Base-by-base conservation (phyloP, 2,888 invertebrate genomes). In the Eupithecia exiguata region DNA sequence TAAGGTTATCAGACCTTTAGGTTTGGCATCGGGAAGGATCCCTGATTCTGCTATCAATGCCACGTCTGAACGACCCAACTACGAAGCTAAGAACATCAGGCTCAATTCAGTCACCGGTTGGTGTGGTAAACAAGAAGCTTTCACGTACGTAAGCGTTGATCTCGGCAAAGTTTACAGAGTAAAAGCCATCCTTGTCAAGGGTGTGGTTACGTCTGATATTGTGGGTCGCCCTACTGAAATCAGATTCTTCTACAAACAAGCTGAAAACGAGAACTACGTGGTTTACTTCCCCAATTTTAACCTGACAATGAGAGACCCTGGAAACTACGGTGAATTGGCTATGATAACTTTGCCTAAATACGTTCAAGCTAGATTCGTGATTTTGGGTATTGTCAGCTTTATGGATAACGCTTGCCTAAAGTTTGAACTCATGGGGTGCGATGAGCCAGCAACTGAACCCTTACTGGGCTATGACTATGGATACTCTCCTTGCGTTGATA, bases 271-370 rank as follows among this genome's bases (percentile, higher is more conserved):
- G 87, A 99, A 99, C 87, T 99, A 98, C 86, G 98, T 99, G 5
- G 98, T 99, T 0, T 99, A 99, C 86, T 99, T 98, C 95, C 99
- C 99, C 68, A 99, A 99, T 87, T 98, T 98, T 89, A 99, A 98
- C 89, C 91, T 98, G 67, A 98, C 98, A 0, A 98, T 98, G 97
- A 95, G 98, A 82, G 98, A 98, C 89, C 98, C 98, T n/a, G 98
- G 98, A 84, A 94, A 99, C 90, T 99, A 99, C 86, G 99, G 99
- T 71, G 99, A 99, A 94, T 92, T 99, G 72, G 98, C 99, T 0
- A 98, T 99, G 97, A 99, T 99, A 79, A 98, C 98, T 0, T 88
- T 99, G 70, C 98, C 99, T 0, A 98, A 98, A 89, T 98, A 97
- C 83, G 98, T 99, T 0, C 97, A 98, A 91, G 99, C 99, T 1